Evolutionary conservation across 2,888 invertebrate species (phyloP).

Genomic region (Drosophila birchii): DNA sequence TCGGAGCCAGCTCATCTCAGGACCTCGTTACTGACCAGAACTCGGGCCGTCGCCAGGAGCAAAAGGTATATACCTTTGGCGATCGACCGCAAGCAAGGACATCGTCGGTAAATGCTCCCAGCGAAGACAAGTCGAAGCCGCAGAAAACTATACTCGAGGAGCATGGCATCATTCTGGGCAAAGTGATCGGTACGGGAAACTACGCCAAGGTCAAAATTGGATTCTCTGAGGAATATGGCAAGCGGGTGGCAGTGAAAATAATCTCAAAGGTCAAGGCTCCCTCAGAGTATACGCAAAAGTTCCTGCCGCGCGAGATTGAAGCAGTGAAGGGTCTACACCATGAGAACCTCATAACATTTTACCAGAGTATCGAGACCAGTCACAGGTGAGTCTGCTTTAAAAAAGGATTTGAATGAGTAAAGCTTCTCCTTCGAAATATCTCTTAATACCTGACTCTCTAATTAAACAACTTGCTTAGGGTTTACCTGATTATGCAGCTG

Average conservation of each 20-base stretch:
- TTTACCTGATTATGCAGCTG: constrained; percentile 93
- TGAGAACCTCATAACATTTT: constrained; percentile 91
- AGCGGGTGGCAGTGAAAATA: constrained; percentile 92
- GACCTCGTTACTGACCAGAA: constrained; percentile 61
- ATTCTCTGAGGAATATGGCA: constrained; percentile 89
- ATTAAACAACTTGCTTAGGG: constrained; percentile 85
- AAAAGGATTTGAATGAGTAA: too few species aligned
- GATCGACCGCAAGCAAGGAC: constrained; percentile 30
- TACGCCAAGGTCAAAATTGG: constrained; percentile 93
- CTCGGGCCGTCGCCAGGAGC: constrained; percentile 67
- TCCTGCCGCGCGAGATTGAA: constrained; percentile 92
- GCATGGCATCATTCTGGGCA: constrained; percentile 91
- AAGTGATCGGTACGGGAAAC: constrained; percentile 92
- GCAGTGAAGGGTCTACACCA: constrained; percentile 92
- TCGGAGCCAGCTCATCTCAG: constrained; percentile 61
- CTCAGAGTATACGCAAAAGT: constrained; percentile 91
- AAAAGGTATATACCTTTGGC: constrained; percentile 69
- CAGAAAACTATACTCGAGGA: constrained; percentile 89
- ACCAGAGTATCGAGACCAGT: constrained; percentile 93
- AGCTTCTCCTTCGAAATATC: too few species aligned
- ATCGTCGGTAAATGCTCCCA: neutral
- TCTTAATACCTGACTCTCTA: too few species aligned
- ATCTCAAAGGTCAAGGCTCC: constrained; percentile 93
- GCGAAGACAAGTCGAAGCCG: constrained; percentile 59
- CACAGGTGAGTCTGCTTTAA: constrained; percentile 87